Evolutionary conservation across 2,113 vertebrate species (phyloP).

Genomic region (Agelaius tricolor): DNA sequence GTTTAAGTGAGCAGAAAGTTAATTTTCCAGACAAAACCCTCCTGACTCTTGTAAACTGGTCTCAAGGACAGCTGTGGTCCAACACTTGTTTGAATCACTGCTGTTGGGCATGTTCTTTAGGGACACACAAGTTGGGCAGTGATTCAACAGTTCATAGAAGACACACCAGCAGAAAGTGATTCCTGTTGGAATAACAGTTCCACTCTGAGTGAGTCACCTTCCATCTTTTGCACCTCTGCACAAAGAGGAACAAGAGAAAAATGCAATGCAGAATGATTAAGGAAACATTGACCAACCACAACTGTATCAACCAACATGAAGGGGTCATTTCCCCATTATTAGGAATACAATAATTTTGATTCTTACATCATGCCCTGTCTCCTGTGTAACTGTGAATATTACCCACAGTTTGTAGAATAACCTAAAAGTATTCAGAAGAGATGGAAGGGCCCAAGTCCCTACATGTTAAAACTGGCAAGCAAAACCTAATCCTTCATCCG

Average conservation of each 20-base stretch:
- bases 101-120: neutral
- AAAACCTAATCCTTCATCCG: neutral
- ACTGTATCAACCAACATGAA: neutral
- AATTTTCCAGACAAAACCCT: neutral
- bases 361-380: neutral
- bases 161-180: neutral
- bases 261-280: neutral
- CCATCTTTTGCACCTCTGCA: neutral
- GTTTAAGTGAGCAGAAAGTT: neutral
- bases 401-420: neutral
- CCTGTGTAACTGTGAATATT: neutral
- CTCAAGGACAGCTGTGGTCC: neutral
- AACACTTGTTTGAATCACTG: neutral
- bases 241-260: neutral
- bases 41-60: neutral
- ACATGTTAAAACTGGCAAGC: neutral
- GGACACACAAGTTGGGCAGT: neutral
- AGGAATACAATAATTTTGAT: neutral
- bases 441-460: neutral
- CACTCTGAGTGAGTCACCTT: neutral
- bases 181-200: neutral
- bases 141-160: neutral
- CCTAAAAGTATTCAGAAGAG: neutral
- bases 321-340: neutral
- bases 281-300: neutral